These are phyloP conservation scores for Empidonax alnorum DNA, from an alignment of 2,113 vertebrate species.

Conservation along the genomic window DNA sequence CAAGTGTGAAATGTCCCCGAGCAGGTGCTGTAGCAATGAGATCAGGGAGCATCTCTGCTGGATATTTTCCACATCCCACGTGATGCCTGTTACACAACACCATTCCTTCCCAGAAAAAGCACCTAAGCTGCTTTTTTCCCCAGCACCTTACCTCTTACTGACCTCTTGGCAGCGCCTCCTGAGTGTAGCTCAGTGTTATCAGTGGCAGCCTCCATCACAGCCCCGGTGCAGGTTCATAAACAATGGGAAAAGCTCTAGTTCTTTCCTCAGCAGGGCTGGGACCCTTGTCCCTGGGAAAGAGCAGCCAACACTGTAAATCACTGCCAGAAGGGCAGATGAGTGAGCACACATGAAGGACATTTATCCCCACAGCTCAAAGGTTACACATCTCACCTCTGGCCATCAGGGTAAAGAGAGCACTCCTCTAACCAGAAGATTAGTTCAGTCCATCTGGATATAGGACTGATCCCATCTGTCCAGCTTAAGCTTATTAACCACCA, in stretches of 20 bases:
- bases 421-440: rapidly evolving
- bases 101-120: neutral
- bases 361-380: neutral
- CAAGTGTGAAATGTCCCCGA: rapidly evolving
- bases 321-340: neutral
- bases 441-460: neutral
- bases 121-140: neutral
- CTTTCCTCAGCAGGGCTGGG: neutral
- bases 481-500: neutral
- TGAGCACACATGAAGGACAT: neutral
- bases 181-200: rapidly evolving
- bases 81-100: neutral
- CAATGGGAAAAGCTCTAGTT: neutral
- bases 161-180: neutral
- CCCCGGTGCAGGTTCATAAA: rapidly evolving
- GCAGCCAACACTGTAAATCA: too few species aligned
- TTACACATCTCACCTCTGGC: neutral
- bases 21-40: neutral
- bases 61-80: neutral
- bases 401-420: neutral
- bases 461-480: neutral
- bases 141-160: neutral
- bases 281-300: neutral
- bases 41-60: neutral
- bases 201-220: rapidly evolving